Base-by-base conservation (phyloP, 2,888 invertebrate genomes). In the Peribatodes rhomboidaria region DNA sequence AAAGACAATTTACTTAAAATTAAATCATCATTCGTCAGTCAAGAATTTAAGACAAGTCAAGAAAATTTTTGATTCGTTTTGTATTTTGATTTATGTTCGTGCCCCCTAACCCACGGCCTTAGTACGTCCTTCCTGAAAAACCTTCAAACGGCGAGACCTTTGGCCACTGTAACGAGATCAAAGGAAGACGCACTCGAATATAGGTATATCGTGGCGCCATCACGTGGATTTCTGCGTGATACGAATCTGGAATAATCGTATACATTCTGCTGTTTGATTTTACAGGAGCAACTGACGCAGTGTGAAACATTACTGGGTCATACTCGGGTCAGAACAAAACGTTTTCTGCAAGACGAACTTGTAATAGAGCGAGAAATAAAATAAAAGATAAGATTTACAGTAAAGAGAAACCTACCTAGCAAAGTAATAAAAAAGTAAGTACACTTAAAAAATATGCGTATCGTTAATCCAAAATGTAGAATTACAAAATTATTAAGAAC, bases 111-210 rank as follows among this genome's bases (percentile, higher is more conserved):
- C 4, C 14, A 27, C 18, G 0, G 22, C 54, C 53, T 64, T 18
- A 58, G 9, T 63, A 31, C 57, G 41, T 31, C 53, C 47, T 16
- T n/a, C 22, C 20, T 41, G 2, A 47, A 64, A 64, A 58, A 37
- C 33, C 63, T 54, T 54, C 63, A 64, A 62, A 42, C 39, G 47
- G 16, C 47, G 14, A 20, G 47, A 64, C 58, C 63, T 49, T 42
- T 59, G 54, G 49, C 59, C 59, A 59, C 59, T 55, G 42, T 64
- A 53, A 64, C 54, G 37, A 64, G 58, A 64, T 64, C 64, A 64
- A 64, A 64, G 64, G 27, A 59, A 58, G 54, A 11, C 20, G 49
- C 54, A 47, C 42, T 42, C 39, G 39, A n/a, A n/a, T n/a, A n/a
- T 31, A 11, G 54, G 42, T 41, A 54, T 41, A 41, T 55, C 55